phyloP scores from a whole-genome alignment of 1,140 invertebrate genomes.

The Probaryconus sp. region DNA sequence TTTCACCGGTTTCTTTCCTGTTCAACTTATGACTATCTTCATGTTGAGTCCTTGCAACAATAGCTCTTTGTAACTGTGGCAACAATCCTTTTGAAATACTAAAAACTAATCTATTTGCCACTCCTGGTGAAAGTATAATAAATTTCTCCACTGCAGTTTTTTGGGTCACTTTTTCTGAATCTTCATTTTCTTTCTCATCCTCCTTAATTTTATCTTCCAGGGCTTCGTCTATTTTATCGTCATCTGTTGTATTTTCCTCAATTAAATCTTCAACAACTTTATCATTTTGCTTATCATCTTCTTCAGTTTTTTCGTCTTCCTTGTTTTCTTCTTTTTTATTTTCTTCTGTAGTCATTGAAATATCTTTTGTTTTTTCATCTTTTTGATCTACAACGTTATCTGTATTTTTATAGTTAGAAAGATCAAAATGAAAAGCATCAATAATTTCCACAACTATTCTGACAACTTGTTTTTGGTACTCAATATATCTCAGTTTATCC shows the following conservation, averaged over 20 bases:
- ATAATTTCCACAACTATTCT: slow-evolving; percentile 90
- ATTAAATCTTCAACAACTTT: slow-evolving; percentile 64
- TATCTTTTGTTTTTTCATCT: slow-evolving; percentile 62
- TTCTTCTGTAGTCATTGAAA: slow-evolving; percentile 29
- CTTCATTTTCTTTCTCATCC: slow-evolving; percentile 58
- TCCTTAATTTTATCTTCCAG: slow-evolving; percentile 60
- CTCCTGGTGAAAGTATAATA: slow-evolving; percentile 81
- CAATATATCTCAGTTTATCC: slow-evolving; percentile 83
- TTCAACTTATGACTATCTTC: slow-evolving; percentile 91
- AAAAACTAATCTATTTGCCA: slow-evolving; percentile 85
- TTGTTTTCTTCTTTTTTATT: slow-evolving; percentile 4
- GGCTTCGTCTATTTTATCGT: slow-evolving; percentile 69
- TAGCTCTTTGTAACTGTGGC: slow-evolving; percentile 82
- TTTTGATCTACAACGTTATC: slow-evolving; percentile 40
- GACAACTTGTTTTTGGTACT: slow-evolving; percentile 90
- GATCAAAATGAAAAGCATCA: slow-evolving; percentile 95
- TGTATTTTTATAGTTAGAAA: slow-evolving; percentile 77
- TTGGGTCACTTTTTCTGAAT: slow-evolving; percentile 36
- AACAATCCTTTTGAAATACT: slow-evolving; percentile 79
- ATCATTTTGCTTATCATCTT: slow-evolving; percentile 64
- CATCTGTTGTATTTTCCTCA: slow-evolving; percentile 63
- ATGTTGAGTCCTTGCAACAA: slow-evolving; percentile 85
- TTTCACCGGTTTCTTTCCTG: slow-evolving; percentile 81
- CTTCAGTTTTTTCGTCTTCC: slow-evolving; percentile 3
- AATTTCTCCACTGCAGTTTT: slow-evolving; percentile 79